Evolutionary conservation across 2,113 vertebrate species (phyloP).

Genomic region (Ramphastos sulfuratus): DNA sequence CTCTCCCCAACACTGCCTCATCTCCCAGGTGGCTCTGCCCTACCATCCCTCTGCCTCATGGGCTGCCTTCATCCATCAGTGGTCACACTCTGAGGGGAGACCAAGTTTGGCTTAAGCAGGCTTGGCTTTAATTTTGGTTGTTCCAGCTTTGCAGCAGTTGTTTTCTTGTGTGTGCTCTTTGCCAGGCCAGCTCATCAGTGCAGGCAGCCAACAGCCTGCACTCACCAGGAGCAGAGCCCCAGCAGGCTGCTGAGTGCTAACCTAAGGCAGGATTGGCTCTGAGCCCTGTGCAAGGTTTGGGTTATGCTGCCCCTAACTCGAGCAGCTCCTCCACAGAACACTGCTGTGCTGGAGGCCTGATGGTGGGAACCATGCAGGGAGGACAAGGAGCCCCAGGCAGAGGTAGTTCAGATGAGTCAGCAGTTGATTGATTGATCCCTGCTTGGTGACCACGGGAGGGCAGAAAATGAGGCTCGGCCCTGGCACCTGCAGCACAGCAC

Average conservation of each 20-base stretch:
- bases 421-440: too few species aligned
- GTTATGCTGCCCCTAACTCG: not conserved
- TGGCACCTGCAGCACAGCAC: rapidly evolving
- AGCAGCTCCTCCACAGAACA: not conserved
- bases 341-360: not conserved
- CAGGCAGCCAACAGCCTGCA: rapidly evolving
- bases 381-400: not conserved
- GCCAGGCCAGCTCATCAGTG: not conserved
- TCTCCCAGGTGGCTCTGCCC: not conserved
- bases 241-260: not conserved
- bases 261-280: not conserved
- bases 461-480: not conserved
- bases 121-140: not conserved
- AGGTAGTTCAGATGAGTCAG: not conserved
- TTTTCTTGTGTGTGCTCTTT: not conserved
- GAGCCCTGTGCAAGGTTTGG: not conserved
- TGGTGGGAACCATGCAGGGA: not conserved
- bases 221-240: not conserved
- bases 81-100: not conserved
- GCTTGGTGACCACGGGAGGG: not conserved
- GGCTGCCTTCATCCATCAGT: not conserved
- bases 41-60: not conserved
- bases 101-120: not conserved
- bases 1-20: not conserved
- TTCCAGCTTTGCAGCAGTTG: not conserved